Percentiles rank a stretch among this genome's conserved stretches.
These are phyloP conservation scores for Eupithecia tripunctaria DNA, from an alignment of 2,888 invertebrate species.

Conservation along the genomic window DNA sequence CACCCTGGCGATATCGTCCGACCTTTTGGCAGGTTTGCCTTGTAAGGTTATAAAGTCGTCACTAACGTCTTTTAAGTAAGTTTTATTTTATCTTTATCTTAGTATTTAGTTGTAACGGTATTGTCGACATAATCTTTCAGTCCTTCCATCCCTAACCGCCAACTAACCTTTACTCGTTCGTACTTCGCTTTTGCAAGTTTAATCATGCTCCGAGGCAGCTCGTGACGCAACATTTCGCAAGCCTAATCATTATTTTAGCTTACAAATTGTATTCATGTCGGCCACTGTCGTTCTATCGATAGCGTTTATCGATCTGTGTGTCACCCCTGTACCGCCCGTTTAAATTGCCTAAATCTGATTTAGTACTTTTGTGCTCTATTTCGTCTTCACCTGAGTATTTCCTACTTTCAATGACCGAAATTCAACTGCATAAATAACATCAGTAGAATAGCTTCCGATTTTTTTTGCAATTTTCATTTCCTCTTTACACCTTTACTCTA, in stretches of 20 bases:
- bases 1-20: not conserved
- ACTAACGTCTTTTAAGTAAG: not conserved
- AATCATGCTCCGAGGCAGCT: conserved; percentile 78
- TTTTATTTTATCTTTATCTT: not conserved
- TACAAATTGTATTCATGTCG: conserved; percentile 81
- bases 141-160: conserved; percentile 55
- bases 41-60: too few relatives aligned
- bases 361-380: not conserved
- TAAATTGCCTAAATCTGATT: not conserved
- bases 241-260: conserved; percentile 82
- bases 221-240: conserved; percentile 84
- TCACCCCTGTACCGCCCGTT: not conserved
- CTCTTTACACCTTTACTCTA: not conserved
- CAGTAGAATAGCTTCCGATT: not conserved
- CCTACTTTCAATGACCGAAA: not conserved
- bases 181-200: conserved; percentile 84
- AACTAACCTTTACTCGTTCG: conserved; percentile 81
- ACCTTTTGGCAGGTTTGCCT: not conserved
- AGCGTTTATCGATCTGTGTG: conserved; percentile 27
- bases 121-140: conserved; percentile 47
- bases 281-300: conserved; percentile 61
- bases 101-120: not conserved
- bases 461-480: not conserved
- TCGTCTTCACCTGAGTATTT: not conserved
- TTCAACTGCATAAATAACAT: not conserved